phyloP scores from a whole-genome alignment of 2,888 invertebrate species.

The Sturmia bella region DNA sequence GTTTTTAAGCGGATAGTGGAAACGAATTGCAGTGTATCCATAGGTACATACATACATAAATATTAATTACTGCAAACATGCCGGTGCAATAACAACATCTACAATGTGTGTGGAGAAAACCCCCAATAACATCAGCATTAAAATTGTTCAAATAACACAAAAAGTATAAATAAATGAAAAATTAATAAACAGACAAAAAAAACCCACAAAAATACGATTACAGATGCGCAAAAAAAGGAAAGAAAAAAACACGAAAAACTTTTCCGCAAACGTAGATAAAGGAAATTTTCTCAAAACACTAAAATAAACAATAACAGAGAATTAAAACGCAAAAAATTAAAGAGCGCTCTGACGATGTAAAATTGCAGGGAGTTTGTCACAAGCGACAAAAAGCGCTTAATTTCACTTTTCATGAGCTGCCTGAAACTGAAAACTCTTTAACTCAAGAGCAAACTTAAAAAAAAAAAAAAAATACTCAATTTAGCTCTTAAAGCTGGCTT shows the following conservation, averaged over 20 bases:
- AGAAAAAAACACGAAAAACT: slow-evolving; percentile 32
- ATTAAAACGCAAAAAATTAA: background rate
- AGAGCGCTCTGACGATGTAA: background rate
- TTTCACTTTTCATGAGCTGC: slow-evolving; percentile 63
- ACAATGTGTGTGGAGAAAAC: slow-evolving; percentile 16
- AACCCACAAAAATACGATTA: slow-evolving; percentile 9
- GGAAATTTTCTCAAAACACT: slow-evolving; percentile 12
- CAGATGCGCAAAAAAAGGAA: background rate
- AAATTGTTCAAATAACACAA: slow-evolving; percentile 22
- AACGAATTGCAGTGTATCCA: slow-evolving; percentile 59
- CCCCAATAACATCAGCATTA: slow-evolving; percentile 20
- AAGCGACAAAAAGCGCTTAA: slow-evolving; percentile 27
- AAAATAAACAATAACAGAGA: slow-evolving; percentile 59
- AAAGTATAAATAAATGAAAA: slow-evolving; percentile 14
- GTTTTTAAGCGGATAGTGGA: slow-evolving; percentile 48
- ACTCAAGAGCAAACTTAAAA: slow-evolving; percentile 43
- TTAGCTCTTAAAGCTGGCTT: slow-evolving; percentile 16
- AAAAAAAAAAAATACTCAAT: background rate
- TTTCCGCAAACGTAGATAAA: slow-evolving; percentile 65
- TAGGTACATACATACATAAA: too few relatives aligned
- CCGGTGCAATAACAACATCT: slow-evolving; percentile 57
- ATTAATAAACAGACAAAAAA: background rate
- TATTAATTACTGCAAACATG: slow-evolving; percentile 65
- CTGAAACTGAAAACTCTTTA: slow-evolving; percentile 45
- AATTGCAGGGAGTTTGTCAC: background rate